These are phyloP conservation scores for Plagodis dolabraria DNA, from an alignment of 2,888 invertebrate species.

Conservation along the genomic window DNA sequence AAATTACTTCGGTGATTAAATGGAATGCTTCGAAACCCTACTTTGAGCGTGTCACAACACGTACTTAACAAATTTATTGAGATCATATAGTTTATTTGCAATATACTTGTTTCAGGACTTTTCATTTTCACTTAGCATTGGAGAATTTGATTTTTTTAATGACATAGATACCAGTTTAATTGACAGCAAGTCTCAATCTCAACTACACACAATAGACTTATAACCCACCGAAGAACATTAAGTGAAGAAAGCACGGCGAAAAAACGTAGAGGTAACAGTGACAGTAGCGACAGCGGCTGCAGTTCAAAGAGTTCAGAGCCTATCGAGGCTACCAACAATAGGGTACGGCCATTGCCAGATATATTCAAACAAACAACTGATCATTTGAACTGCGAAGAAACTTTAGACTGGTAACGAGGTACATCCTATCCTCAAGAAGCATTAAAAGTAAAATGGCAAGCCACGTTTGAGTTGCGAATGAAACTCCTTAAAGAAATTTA, in stretches of 20 bases:
- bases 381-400: not conserved
- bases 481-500: not conserved
- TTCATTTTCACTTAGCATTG: too few species aligned
- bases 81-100: too few species aligned
- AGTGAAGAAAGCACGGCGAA: not conserved
- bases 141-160: too few species aligned
- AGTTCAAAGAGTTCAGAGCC: not conserved
- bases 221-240: not conserved
- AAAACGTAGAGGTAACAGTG: not conserved
- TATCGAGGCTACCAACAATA: not conserved
- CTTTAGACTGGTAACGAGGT: not conserved
- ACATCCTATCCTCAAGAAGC: not conserved
- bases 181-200: too few species aligned
- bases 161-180: too few species aligned
- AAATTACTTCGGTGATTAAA: too few species aligned
- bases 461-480: not conserved
- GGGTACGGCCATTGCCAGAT: not conserved
- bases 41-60: too few species aligned
- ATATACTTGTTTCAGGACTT: too few species aligned
- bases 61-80: too few species aligned
- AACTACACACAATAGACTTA: conserved; percentile 1
- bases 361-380: not conserved
- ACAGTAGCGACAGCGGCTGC: not conserved
- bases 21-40: too few species aligned
- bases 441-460: not conserved